Evolutionary conservation across 2,888 invertebrate genomes (phyloP).

Genomic region (Arrhopalites spinosus): DNA sequence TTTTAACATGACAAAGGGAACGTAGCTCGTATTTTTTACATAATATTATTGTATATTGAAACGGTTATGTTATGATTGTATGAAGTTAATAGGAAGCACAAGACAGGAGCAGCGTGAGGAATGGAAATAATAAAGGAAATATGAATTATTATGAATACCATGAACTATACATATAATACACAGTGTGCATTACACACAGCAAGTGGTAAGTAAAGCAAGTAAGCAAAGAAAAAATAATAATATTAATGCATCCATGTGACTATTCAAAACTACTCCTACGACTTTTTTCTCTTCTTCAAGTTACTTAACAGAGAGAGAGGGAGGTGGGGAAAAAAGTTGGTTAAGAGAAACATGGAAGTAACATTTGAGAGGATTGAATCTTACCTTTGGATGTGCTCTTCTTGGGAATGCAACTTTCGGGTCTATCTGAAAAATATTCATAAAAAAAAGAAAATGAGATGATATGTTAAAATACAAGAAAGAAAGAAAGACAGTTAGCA

Average conservation of each 20-base stretch:
- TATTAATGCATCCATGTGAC: no score
- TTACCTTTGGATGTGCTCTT: conserved; percentile 98
- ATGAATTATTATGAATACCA: conserved; percentile 2
- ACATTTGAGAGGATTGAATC: no score
- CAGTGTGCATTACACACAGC: background rate
- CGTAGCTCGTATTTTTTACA: background rate
- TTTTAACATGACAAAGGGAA: background rate
- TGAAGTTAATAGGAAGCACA: background rate
- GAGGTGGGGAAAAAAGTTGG: conserved; percentile 8
- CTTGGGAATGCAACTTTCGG: conserved; percentile 99
- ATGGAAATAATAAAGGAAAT: conserved; percentile 20
- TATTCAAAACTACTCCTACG: no score
- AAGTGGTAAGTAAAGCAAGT: background rate
- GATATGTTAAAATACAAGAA: background rate
- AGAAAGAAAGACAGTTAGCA: background rate
- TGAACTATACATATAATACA: background rate
- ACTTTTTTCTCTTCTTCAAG: no score
- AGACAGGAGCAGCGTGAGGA: background rate
- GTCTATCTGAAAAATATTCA: conserved; percentile 83
- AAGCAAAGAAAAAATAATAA: no score
- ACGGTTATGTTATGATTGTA: no score
- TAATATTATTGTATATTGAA: no score
- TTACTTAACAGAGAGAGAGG: conserved; percentile 10
- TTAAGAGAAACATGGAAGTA: conserved; percentile 22
- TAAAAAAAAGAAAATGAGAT: background rate